A percentile compares a stretch with the other conserved stretches of the same genome.
Conservation (phyloP, 2,888 invertebrate species). For the Ferdinandea cuprea region DNA sequence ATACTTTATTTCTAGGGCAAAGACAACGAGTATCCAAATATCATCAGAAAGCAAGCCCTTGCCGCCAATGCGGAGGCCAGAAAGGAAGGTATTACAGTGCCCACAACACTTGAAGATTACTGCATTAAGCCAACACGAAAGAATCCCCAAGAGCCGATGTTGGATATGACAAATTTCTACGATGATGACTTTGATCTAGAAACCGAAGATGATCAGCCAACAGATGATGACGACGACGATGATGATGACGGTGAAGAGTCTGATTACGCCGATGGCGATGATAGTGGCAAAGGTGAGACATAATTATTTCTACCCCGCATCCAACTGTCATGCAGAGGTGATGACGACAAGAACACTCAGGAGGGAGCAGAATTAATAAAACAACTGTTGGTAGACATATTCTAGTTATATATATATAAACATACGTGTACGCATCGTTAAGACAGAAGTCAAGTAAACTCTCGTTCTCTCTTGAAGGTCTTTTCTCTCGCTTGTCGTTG, state of each 20-base stretch:
- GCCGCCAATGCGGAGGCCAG: slow-evolving; percentile 97
- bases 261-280: slow-evolving; percentile 85
- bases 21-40: slow-evolving; percentile 99
- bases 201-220: slow-evolving; percentile 87
- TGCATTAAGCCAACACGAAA: slow-evolving; percentile 97
- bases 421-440: slow-evolving; percentile 48
- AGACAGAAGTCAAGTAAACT: slow-evolving; percentile 36
- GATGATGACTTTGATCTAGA: slow-evolving; percentile 96
- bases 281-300: slow-evolving; percentile 95
- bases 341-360: slow-evolving; percentile 20
- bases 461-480: slow-evolving; percentile 39
- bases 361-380: slow-evolving; percentile 25
- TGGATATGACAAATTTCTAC: slow-evolving; percentile 98
- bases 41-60: slow-evolving; percentile 98
- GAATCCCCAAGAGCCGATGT: slow-evolving; percentile 90
- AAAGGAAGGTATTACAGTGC: slow-evolving; percentile 98
- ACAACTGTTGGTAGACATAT: slow-evolving; percentile 37
- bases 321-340: slow-evolving; percentile 39
- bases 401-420: slow-evolving; percentile 51
- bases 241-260: slow-evolving; percentile 85
- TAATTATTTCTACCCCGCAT: slow-evolving; percentile 77
- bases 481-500: slow-evolving; percentile 41
- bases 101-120: slow-evolving; percentile 98
- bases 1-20: slow-evolving; percentile 87
- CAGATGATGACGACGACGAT: slow-evolving; percentile 88